Evolutionary conservation across 2,888 invertebrate species (phyloP).

Genomic region (Noctua comes): DNA sequence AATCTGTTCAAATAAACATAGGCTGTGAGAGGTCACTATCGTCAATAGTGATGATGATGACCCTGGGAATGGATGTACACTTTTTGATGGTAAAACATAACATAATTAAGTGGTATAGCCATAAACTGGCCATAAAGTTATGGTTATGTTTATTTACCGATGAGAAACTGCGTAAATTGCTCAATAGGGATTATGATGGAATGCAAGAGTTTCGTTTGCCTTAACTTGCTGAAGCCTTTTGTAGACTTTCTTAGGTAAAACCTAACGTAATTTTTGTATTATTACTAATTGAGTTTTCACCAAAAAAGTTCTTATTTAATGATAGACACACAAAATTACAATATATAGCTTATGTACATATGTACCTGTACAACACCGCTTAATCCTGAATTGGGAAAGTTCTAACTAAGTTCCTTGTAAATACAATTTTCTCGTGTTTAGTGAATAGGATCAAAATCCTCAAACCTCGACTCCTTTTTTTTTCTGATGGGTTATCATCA

Average conservation of each 20-base stretch:
- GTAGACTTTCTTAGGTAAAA: background rate
- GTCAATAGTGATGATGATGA: conserved; percentile 11
- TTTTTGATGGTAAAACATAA: conserved; percentile 20
- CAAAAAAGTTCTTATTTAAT: too few relatives aligned
- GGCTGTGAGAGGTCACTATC: conserved; percentile 16
- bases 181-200: background rate
- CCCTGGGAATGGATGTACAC: background rate
- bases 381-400: too few relatives aligned
- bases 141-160: background rate
- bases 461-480: background rate
- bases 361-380: too few relatives aligned
- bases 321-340: too few relatives aligned
- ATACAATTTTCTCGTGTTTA: background rate
- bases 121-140: background rate
- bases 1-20: conserved; percentile 58
- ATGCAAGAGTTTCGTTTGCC: background rate
- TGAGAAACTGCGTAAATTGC: background rate
- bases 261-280: too few relatives aligned
- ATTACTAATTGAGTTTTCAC: background rate
- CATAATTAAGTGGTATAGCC: background rate
- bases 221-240: background rate
- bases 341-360: too few relatives aligned
- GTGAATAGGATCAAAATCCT: background rate
- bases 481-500: too few relatives aligned
- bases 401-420: too few relatives aligned